A percentile compares a stretch with the other conserved stretches of the same genome.
Conservation (phyloP, 2,113 vertebrate species). For the Corythoichthys haematopterus region DNA sequence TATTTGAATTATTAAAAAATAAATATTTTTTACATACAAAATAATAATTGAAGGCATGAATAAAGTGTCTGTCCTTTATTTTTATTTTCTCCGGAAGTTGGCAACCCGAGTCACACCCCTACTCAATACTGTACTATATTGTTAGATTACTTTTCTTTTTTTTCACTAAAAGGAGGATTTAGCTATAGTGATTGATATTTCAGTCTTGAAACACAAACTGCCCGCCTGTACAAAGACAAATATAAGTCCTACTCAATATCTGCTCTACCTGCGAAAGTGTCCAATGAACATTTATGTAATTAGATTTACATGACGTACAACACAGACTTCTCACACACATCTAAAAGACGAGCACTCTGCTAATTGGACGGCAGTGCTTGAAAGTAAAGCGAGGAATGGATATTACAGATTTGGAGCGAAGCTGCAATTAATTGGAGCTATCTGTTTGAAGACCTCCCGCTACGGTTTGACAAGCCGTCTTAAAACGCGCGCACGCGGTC, state of each 20-base stretch:
- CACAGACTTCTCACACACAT: neutral
- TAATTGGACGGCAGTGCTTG: constrained; percentile 7
- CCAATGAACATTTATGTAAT: neutral
- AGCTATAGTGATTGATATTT: neutral
- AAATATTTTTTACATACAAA: too few relatives aligned
- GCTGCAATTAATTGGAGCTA: constrained; percentile 51
- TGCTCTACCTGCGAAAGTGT: neutral
- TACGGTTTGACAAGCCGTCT: constrained; percentile 38
- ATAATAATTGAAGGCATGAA: too few relatives aligned
- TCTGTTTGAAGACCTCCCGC: constrained; percentile 53
- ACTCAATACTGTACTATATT: too few relatives aligned
- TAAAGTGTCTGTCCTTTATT: too few relatives aligned
- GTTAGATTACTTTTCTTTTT: too few relatives aligned
- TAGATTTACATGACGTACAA: neutral
- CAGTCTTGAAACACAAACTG: neutral
- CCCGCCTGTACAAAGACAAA: neutral
- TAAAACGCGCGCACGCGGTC: constrained; percentile 29
- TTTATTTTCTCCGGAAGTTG: too few relatives aligned
- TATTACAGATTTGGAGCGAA: constrained; percentile 8
- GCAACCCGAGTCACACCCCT: too few relatives aligned
- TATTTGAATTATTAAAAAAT: too few relatives aligned
- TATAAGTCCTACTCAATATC: neutral
- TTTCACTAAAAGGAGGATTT: too few relatives aligned
- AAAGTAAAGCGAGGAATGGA: constrained; percentile 5
- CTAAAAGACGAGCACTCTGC: constrained; percentile 7